Conservation (phyloP, 2,113 vertebrate genomes). For the Apistogramma diplotaenia region DNA sequence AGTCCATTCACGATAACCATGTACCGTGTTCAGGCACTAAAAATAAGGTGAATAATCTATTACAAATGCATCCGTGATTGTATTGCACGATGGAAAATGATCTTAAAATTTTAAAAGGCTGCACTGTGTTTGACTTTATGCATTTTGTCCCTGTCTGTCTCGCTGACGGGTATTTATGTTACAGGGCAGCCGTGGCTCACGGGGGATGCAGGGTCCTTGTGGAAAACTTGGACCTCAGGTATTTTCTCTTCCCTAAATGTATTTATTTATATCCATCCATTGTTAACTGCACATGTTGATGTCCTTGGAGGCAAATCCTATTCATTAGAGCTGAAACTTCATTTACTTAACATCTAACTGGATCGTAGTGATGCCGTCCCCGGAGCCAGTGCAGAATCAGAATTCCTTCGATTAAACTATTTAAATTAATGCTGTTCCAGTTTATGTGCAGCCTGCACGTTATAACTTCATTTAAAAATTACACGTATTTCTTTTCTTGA, state of each 20-base stretch:
- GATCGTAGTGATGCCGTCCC: neutral
- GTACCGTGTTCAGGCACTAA: neutral
- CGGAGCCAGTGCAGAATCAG: neutral
- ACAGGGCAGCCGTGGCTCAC: constrained; percentile 86
- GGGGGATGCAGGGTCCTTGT: constrained; percentile 82
- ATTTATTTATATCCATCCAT: neutral
- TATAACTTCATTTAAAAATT: neutral
- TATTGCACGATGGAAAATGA: neutral
- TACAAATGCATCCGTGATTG: neutral
- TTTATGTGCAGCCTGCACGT: neutral
- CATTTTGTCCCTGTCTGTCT: neutral
- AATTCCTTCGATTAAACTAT: neutral
- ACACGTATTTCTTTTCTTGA: neutral
- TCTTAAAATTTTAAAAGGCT: neutral
- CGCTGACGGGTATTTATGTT: constrained; percentile 25
- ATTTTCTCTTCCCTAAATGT: constrained; percentile 46
- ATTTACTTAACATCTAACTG: neutral
- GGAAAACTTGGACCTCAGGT: constrained; percentile 88
- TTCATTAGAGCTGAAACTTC: neutral
- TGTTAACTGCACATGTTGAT: neutral
- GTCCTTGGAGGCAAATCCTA: neutral
- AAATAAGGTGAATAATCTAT: neutral
- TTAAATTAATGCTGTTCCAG: neutral
- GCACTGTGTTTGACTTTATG: neutral
- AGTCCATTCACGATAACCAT: neutral